Evolutionary conservation across 2,113 vertebrate species (phyloP).

Genomic region (Pitta sordida): DNA sequence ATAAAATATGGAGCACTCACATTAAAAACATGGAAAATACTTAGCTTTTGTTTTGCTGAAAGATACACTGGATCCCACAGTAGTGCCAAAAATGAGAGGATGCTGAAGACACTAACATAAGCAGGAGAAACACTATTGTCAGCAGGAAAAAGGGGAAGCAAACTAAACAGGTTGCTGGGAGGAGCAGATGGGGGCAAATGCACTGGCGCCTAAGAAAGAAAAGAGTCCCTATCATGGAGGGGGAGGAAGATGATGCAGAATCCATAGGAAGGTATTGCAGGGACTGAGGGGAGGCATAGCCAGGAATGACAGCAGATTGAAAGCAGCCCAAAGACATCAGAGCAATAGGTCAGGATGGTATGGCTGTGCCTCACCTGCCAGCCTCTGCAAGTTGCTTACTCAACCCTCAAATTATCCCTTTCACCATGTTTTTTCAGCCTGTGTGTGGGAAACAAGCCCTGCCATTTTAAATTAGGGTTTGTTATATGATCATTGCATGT

Average conservation of each 20-base stretch:
- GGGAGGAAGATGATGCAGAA: neutral
- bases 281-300: neutral
- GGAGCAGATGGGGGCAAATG: neutral
- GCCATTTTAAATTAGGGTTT: neutral
- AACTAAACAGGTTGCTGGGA: neutral
- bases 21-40: neutral
- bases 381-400: neutral
- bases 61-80: neutral
- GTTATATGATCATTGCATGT: neutral
- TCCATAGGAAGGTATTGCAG: neutral
- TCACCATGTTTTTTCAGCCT: neutral
- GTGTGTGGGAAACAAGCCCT: neutral
- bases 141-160: neutral
- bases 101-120: neutral
- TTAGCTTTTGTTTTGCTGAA: neutral
- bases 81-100: neutral
- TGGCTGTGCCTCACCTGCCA: neutral
- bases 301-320: accelerated
- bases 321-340: neutral
- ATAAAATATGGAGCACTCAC: neutral
- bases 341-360: neutral
- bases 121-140: accelerated
- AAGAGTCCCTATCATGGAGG: neutral
- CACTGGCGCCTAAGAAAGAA: neutral
- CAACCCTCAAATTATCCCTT: neutral